Conservation (phyloP, 2,888 invertebrate genomes). For the Parapristionchus giblindavisi region DNA sequence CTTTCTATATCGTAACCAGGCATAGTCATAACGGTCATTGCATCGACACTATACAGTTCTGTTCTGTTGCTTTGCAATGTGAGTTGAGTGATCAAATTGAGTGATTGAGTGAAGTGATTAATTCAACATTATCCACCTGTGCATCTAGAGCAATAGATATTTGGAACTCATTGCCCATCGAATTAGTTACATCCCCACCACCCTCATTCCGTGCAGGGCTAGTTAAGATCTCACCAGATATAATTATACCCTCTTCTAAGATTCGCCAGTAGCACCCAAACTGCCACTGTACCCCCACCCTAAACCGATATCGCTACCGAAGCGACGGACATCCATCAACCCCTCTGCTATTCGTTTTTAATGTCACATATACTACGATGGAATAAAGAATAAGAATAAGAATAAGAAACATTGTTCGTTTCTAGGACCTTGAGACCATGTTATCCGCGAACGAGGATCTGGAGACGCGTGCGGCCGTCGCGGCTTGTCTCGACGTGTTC, state of each 20-base stretch:
- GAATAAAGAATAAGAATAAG: not conserved
- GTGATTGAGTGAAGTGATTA: not conserved
- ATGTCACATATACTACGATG: not conserved
- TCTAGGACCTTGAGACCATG: constrained; percentile 9
- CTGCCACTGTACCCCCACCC: constrained; percentile 7
- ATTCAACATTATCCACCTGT: too few relatives aligned
- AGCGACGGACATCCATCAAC: not conserved
- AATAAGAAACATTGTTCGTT: not conserved
- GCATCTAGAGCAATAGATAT: too few relatives aligned
- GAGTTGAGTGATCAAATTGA: not conserved
- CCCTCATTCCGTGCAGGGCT: too few relatives aligned
- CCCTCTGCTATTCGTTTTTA: too few relatives aligned
- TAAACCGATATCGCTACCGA: not conserved
- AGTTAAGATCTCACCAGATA: too few relatives aligned
- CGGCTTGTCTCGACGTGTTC: constrained; percentile 7
- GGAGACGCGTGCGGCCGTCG: not conserved
- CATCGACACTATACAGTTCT: too few relatives aligned
- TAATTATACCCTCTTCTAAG: too few relatives aligned
- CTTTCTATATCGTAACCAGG: not conserved
- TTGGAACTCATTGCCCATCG: too few relatives aligned
- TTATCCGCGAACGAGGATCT: not conserved
- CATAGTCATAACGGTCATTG: not conserved
- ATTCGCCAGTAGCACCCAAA: too few relatives aligned
- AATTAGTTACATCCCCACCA: too few relatives aligned
- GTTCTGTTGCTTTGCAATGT: not conserved